Conservation (phyloP, 1,140 invertebrate genomes). For the Neodiprion fabricii region DNA sequence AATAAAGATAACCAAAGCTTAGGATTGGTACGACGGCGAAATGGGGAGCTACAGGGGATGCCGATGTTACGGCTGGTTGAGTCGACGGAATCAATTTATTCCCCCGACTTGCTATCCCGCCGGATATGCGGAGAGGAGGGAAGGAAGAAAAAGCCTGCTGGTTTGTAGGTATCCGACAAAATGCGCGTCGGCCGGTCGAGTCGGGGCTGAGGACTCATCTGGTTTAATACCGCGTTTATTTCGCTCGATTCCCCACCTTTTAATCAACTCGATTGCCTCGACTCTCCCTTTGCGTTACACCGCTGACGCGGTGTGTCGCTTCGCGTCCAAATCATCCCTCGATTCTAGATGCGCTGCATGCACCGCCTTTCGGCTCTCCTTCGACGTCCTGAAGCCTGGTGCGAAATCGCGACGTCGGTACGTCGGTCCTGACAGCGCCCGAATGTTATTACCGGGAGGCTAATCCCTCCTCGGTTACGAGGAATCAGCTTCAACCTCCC, state of each 20-base stretch:
- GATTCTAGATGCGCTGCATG: no score
- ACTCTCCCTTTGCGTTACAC: slow-evolving; percentile 33
- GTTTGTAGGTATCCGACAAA: slow-evolving; percentile 9
- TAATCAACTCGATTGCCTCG: slow-evolving; percentile 47
- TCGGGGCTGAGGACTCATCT: slow-evolving; percentile 38
- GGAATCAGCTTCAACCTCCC: not conserved
- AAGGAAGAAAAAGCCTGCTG: slow-evolving; percentile 36
- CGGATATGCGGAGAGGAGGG: slow-evolving; percentile 27
- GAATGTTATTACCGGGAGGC: not conserved
- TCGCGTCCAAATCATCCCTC: slow-evolving; percentile 41
- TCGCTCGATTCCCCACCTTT: slow-evolving; percentile 48
- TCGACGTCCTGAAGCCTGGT: no score
- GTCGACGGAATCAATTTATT: slow-evolving; percentile 63
- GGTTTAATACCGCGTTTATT: slow-evolving; percentile 49
- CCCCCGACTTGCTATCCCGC: slow-evolving; percentile 40
- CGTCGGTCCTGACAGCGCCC: no score
- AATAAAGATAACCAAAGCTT: slow-evolving; percentile 62
- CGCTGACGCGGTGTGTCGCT: slow-evolving; percentile 28
- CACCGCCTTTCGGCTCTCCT: no score
- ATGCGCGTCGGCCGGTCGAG: not conserved
- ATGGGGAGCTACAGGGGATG: slow-evolving; percentile 10
- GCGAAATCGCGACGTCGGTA: no score
- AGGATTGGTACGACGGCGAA: slow-evolving; percentile 58
- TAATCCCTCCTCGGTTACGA: not conserved
- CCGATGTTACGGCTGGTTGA: slow-evolving; percentile 60